Evolutionary conservation across 2,888 invertebrate species (phyloP), one percentile per base, ranked within the genome.

Genomic region (Adelphocoris suturalis): DNA sequence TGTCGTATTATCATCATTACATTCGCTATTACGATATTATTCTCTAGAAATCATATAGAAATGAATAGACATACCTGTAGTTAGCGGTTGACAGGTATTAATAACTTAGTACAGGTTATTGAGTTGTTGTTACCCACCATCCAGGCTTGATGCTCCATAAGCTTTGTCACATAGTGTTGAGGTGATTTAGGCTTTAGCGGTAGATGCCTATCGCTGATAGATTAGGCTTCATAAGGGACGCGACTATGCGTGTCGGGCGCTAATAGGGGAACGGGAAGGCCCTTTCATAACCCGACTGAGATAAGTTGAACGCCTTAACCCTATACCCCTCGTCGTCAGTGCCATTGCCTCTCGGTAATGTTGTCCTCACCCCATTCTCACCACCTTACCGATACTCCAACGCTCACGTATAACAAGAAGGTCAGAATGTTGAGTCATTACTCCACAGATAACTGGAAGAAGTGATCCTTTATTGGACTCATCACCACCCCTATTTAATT

Each of bases 221-320:
- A 85, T 85, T 85, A 85, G 27, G 52, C 57, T 28, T 28, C 85
- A 85, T 27, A 85, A 85, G 57, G 57, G 61, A 28, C 23, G 85
- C 57, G 57, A 28, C 57, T 85, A 85, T 85, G 85, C 61, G 37
- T 85, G 85, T 61, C 52, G 37, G 85, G 61, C 85, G 85, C 37
- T 85, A 55, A 61, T 85, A 61, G 61, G 61, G 28, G 85, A 37
- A 47, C n/a, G 78, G 78, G 37, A 28, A 78, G 78, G 46, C 28
- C 82, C 82, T 82, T 82, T 82, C 82, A 82, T 23, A 52, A 82
- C 48, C 82, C 14, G 28, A 37, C 14, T 68, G 47, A 82, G 82
- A 82, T 82, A 82, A 82, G 82, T 82, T 52, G 82, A 82, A 52
- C 82, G 19, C 82, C 37, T 46, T 46, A 7, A 23, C 76, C 27